Conservation (phyloP, 1,140 invertebrate genomes). For the Megalopta genalis region DNA sequence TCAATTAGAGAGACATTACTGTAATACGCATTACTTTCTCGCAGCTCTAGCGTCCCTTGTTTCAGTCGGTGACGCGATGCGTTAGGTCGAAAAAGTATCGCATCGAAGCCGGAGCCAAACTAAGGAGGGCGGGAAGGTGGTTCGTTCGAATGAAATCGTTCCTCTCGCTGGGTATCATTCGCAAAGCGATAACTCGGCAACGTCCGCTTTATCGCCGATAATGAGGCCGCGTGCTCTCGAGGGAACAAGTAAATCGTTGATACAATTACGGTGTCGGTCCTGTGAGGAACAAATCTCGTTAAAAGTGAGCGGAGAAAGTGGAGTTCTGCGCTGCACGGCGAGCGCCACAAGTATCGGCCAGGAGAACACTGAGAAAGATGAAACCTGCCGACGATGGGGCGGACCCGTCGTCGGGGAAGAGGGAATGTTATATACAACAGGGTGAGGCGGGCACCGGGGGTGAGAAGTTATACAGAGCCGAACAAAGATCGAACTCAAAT, state of each 20-base stretch:
- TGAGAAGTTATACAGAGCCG: not conserved
- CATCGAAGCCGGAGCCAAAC: not conserved
- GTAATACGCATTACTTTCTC: no score
- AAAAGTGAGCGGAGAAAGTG: slow-evolving; percentile 30
- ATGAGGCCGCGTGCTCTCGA: slow-evolving; percentile 32
- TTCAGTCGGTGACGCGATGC: not conserved
- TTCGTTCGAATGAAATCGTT: slow-evolving; percentile 11
- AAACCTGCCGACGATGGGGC: not conserved
- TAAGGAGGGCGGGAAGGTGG: no score
- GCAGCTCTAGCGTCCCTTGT: no score
- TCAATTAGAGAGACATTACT: no score
- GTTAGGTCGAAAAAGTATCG: not conserved
- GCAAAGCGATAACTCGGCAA: not conserved
- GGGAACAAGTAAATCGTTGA: slow-evolving; percentile 29
- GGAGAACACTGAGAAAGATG: slow-evolving; percentile 14
- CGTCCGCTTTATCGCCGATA: slow-evolving; percentile 25
- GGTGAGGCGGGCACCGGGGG: no score
- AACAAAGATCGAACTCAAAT: slow-evolving; percentile 32
- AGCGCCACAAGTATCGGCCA: slow-evolving; percentile 14
- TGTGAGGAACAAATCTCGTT: slow-evolving; percentile 43
- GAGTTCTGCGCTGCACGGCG: slow-evolving; percentile 10
- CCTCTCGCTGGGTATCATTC: not conserved
- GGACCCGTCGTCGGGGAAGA: not conserved
- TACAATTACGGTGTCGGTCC: slow-evolving; percentile 8
- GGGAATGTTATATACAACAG: not conserved